phyloP scores from a whole-genome alignment of 2,888 invertebrate species.

The Athetis lepigone region DNA sequence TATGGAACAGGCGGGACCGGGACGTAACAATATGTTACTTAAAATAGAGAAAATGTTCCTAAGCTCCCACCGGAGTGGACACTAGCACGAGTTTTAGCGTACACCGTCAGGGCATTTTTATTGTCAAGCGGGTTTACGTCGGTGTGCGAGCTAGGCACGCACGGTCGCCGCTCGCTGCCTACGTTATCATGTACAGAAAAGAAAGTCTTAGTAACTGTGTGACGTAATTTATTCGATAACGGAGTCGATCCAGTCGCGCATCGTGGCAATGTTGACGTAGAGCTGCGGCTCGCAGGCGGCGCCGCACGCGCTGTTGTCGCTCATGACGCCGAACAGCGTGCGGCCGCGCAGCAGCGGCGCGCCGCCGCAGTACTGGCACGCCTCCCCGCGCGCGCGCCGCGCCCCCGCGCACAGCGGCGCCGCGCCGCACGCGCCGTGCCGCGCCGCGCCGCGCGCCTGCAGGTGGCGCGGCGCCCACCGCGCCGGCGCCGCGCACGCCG shows the following conservation, averaged over 20 bases:
- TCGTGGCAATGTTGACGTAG: conserved; percentile 74
- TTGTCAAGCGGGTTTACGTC: too few relatives aligned
- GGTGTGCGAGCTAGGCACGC: too few relatives aligned
- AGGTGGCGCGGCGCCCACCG: conserved; percentile 71
- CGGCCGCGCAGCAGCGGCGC: conserved; percentile 74
- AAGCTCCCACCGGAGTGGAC: too few relatives aligned
- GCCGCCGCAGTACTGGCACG: conserved; percentile 81
- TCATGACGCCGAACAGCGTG: conserved; percentile 74
- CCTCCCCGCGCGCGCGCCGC: conserved; percentile 60
- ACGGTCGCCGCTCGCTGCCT: too few relatives aligned
- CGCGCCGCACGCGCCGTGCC: conserved; percentile 54
- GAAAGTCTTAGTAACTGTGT: too few relatives aligned
- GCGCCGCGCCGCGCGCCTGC: conserved; percentile 42
- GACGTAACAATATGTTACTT: too few relatives aligned
- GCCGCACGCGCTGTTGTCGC: conserved; percentile 73
- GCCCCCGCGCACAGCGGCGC: conserved; percentile 68
- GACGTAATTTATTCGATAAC: conserved; percentile 55
- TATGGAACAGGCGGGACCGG: too few relatives aligned
- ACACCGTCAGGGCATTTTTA: too few relatives aligned
- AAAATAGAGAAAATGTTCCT: too few relatives aligned
- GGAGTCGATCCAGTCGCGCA: conserved; percentile 74
- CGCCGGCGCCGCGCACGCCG: conserved; percentile 57
- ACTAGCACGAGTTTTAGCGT: too few relatives aligned
- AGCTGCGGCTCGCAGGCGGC: conserved; percentile 77
- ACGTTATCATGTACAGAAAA: too few relatives aligned